Evolutionary conservation across 1,140 invertebrate species (phyloP), one percentile per base, ranked within the genome.

Genomic region (Tetranychus urticae): DNA sequence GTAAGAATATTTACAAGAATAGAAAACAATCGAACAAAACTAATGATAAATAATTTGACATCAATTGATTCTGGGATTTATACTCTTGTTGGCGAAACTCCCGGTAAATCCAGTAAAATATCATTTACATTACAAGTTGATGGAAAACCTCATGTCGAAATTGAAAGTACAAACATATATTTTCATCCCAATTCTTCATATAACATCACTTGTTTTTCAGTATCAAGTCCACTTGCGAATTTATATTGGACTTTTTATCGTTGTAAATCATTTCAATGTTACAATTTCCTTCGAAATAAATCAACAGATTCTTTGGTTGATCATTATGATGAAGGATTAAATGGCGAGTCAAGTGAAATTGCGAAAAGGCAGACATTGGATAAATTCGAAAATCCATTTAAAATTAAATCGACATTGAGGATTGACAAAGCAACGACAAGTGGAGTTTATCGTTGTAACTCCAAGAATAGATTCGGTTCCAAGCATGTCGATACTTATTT

Each of bases 31-130:
- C 56, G 39, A 60, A 23, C 39, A 54, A 46, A 35, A 5, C 34
- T 56, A 3, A 56, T 5, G 3, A 50, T 23, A 1, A 33, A 42
- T 5, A 52, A 60, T 33, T 42, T 60, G 47, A 50, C 45, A 8
- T n/a, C 47, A n/a, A 45, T 45, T 0, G 66, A 66, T 55, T 61
- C 62, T 14, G 66, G 57, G 3, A 56, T 14, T 3, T 66, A 64
- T n/a, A 61, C 52, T 2, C 59, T 63, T 34, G 35, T 58, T 14
- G 62, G 60, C 23, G 61, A 55, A 10, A 61, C 61, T 33, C 60
- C 58, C 14, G 60, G 62, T 23, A 59, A 14, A 13, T 54, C 42
- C 6, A 59, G 54, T 13, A 64, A 60, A 13, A 62, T 67, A 2
- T 61, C 63, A 0, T 56, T 66, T 10, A 33, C 45, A 1, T 8